phyloP scores from a whole-genome alignment of 2,888 invertebrate species.

The Chrysomela aeneicollis region DNA sequence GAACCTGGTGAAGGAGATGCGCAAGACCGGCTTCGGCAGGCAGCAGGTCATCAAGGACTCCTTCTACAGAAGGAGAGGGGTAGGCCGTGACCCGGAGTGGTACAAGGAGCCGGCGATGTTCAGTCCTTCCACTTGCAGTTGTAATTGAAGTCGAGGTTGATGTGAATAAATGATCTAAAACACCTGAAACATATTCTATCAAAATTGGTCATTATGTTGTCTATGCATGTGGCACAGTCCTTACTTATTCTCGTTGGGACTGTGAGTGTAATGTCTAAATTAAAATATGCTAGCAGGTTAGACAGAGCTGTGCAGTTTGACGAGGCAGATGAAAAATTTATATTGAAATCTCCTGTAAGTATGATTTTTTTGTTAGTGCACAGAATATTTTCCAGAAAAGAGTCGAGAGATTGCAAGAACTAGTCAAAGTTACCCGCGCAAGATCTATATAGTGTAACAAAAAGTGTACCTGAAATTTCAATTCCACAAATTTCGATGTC shows the following conservation, averaged over 20 bases:
- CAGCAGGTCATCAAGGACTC: slow-evolving; percentile 65
- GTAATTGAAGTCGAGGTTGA: no score
- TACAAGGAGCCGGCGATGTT: slow-evolving; percentile 63
- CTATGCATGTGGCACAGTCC: background rate
- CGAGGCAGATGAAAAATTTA: background rate
- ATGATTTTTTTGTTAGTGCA: slow-evolving; percentile 29
- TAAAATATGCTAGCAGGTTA: slow-evolving; percentile 2
- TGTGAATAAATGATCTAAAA: no score
- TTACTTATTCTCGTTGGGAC: background rate
- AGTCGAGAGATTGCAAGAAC: background rate
- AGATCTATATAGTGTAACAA: slow-evolving; percentile 3
- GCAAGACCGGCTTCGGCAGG: slow-evolving; percentile 61
- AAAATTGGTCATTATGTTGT: background rate
- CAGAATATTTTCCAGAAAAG: background rate
- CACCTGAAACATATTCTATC: slow-evolving; percentile 4
- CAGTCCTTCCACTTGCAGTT: slow-evolving; percentile 55
- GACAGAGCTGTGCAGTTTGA: slow-evolving; percentile 1
- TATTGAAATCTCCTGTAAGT: slow-evolving; percentile 18
- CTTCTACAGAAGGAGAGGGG: slow-evolving; percentile 67
- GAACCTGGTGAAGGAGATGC: slow-evolving; percentile 53
- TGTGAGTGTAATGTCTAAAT: slow-evolving; percentile 1
- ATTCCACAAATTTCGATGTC: background rate
- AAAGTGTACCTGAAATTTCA: slow-evolving; percentile 3
- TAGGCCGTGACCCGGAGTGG: slow-evolving; percentile 66
- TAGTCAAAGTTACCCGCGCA: background rate